phyloP scores from a whole-genome alignment of 2,888 invertebrate species.

The Ophion slaviceki region DNA sequence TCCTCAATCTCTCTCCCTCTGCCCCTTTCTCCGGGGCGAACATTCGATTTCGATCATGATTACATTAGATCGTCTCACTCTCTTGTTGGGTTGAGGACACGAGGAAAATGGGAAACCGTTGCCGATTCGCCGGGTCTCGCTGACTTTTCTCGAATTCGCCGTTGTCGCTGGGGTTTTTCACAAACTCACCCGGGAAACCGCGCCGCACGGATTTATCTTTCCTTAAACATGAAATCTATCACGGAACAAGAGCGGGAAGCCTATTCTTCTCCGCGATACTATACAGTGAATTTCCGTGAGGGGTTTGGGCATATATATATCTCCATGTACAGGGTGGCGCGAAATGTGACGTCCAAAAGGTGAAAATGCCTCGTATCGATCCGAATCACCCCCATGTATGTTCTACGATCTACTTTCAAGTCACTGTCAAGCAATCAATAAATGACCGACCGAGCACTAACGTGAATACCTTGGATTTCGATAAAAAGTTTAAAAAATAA shows the following conservation, averaged over 20 bases:
- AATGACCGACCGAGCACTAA: no score
- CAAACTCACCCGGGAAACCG: conserved; percentile 50
- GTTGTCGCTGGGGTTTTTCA: conserved; percentile 50
- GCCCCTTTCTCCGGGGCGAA: conserved; percentile 4
- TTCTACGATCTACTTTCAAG: no score
- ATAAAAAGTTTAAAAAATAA: no score
- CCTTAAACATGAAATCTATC: conserved; percentile 76
- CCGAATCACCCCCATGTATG: no score
- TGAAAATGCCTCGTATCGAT: no score
- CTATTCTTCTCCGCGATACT: conserved; percentile 66
- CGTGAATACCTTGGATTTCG: no score
- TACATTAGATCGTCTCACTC: conserved; percentile 56
- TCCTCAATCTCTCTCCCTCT: background rate
- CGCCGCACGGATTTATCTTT: conserved; percentile 72
- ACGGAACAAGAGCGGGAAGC: conserved; percentile 61
- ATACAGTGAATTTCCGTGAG: conserved; percentile 39
- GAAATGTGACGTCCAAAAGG: background rate
- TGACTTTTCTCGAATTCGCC: conserved; percentile 64
- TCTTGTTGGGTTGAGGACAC: conserved; percentile 59
- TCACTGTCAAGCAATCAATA: no score
- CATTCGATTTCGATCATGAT: conserved; percentile 64
- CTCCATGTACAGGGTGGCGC: background rate
- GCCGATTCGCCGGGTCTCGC: conserved; percentile 58
- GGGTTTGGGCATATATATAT: conserved; percentile 31
- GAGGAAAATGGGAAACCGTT: conserved; percentile 67